A percentile compares a stretch with the other conserved stretches of the same genome.
phyloP scores from a whole-genome alignment of 2,113 vertebrate species.

The Pangasianodon hypophthalmus region DNA sequence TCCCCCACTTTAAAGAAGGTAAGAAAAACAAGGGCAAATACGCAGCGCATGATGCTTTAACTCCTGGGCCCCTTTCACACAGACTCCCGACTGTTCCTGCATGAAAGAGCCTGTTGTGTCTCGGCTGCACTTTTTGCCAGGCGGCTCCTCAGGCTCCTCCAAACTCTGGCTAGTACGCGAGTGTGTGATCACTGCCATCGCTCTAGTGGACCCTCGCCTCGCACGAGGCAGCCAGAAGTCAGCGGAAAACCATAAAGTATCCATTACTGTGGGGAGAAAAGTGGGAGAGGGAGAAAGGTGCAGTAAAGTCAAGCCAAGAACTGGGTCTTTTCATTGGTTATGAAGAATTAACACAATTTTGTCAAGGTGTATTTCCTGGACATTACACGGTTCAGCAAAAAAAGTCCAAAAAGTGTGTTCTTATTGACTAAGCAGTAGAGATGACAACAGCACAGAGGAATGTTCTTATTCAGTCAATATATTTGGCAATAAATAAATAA shows the following conservation, averaged over 20 bases:
- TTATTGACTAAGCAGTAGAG: neutral
- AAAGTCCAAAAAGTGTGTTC: neutral
- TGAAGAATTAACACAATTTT: neutral
- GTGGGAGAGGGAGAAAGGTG: constrained; percentile 11
- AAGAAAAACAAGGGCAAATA: constrained; percentile 63
- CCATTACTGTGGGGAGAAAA: constrained; percentile 49
- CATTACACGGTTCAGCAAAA: neutral
- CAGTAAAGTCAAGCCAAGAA: neutral
- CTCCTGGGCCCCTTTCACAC: constrained; percentile 62
- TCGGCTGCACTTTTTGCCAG: constrained; percentile 60
- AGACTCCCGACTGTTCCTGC: constrained; percentile 72
- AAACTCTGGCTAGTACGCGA: constrained; percentile 62
- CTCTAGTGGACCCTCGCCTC: constrained; percentile 37
- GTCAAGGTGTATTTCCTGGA: constrained; percentile 16
- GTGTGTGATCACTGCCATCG: constrained; percentile 51
- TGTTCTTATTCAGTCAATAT: neutral
- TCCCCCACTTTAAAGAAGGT: constrained; percentile 39
- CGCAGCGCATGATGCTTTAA: constrained; percentile 69
- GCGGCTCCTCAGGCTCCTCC: constrained; percentile 62
- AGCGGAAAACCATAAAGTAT: constrained; percentile 68
- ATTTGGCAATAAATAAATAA: neutral
- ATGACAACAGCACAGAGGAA: neutral
- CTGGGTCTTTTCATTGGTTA: neutral
- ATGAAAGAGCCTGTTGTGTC: constrained; percentile 73
- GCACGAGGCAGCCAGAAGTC: constrained; percentile 52